These are phyloP conservation scores for Microplitis mediator DNA, from an alignment of 1,140 invertebrate genomes.

Conservation along the genomic window DNA sequence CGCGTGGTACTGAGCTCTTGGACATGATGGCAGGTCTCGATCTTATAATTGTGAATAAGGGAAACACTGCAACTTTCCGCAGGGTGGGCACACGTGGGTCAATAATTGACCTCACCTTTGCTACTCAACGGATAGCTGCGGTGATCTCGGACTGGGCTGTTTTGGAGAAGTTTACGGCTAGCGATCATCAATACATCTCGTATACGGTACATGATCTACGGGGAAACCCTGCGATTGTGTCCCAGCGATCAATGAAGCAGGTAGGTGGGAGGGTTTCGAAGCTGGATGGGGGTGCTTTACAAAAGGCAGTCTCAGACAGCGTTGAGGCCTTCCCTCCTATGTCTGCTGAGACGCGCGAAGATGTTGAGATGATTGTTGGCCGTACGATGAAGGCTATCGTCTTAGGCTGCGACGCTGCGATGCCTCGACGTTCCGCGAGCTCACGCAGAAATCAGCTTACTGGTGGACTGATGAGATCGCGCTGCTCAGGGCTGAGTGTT, in stretches of 20 bases:
- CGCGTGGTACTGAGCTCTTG: not conserved
- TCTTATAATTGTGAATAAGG: not conserved
- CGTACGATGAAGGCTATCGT: not conserved
- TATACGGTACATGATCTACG: not conserved
- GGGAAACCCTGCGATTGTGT: not conserved
- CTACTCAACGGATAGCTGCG: not conserved
- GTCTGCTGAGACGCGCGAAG: not conserved
- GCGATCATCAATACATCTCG: not conserved
- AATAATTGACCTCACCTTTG: not conserved
- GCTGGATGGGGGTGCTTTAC: conserved; percentile 17
- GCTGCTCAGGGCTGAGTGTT: conserved; percentile 33
- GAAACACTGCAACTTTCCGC: conserved; percentile 25
- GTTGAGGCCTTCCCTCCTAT: not conserved
- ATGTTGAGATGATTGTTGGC: not conserved
- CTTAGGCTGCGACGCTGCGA: no score
- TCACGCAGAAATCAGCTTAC: conserved; percentile 28
- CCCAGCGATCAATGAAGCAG: not conserved
- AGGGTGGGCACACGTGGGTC: not conserved
- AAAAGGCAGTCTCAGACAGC: conserved; percentile 10
- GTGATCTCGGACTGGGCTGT: not conserved
- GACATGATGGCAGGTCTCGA: not conserved
- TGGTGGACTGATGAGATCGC: conserved; percentile 47
- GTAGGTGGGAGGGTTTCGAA: not conserved
- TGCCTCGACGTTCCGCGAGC: not conserved
- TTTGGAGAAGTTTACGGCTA: not conserved